Evolutionary conservation across 2,888 invertebrate species (phyloP).

Genomic region (Lagria hirta): DNA sequence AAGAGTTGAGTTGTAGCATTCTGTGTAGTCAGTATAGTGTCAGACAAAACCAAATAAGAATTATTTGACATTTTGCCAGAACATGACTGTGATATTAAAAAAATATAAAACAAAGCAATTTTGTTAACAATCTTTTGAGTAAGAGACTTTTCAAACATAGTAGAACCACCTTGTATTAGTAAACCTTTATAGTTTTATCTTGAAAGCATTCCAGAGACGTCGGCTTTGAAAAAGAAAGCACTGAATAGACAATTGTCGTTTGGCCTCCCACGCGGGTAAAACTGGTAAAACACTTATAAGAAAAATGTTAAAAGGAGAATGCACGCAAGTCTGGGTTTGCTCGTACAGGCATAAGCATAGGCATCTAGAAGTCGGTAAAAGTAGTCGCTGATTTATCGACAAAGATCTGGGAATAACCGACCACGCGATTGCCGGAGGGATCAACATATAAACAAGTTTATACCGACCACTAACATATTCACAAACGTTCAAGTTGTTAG

Average conservation of each 20-base stretch:
- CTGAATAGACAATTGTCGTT: neutral
- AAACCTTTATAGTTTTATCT: no score
- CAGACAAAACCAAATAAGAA: no score
- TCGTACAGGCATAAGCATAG: constrained; percentile 15
- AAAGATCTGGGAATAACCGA: constrained; percentile 33
- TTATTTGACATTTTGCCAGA: no score
- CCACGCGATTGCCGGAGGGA: constrained; percentile 34
- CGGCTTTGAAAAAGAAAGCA: no score
- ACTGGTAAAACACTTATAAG: constrained; percentile 37
- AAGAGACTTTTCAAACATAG: no score
- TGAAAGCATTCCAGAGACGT: no score
- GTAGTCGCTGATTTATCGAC: constrained; percentile 35
- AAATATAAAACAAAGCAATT: no score
- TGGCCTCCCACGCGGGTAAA: constrained; percentile 36
- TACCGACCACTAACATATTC: constrained; percentile 46
- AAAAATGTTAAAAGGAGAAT: constrained; percentile 21
- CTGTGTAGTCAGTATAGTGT: no score
- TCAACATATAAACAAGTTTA: constrained; percentile 46
- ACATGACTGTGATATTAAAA: no score
- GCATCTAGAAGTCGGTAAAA: constrained; percentile 13
- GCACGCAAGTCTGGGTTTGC: constrained; percentile 12
- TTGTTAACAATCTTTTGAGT: no score
- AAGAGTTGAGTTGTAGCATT: no score
- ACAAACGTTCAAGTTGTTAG: constrained; percentile 49
- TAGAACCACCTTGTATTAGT: no score